phyloP scores from a whole-genome alignment of 35 echinoderm and acorn worm genomes.

The Heliocidaris tuberculata region DNA sequence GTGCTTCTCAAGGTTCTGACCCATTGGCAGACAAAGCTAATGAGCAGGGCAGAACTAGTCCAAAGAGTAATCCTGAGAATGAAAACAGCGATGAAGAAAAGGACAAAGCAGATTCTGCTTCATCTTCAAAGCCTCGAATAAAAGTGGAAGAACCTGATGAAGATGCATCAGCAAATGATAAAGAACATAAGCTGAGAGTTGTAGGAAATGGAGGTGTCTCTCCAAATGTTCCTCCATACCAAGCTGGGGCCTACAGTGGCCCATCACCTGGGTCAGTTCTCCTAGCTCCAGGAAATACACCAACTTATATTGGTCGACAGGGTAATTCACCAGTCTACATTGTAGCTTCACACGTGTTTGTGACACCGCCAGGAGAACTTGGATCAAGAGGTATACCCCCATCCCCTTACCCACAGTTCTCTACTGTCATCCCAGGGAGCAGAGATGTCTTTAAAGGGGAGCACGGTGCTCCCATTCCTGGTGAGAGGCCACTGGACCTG shows the following conservation, averaged over 20 bases:
- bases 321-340: constrained; percentile 42
- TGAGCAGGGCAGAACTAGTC: neutral
- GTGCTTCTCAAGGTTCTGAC: neutral
- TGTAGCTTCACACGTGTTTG: constrained; percentile 35
- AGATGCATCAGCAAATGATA: neutral
- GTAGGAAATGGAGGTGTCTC: neutral
- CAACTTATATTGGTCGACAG: constrained; percentile 38
- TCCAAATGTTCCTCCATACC: neutral
- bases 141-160: neutral
- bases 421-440: neutral
- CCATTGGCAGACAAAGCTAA: neutral
- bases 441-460: neutral
- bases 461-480: constrained; percentile 14
- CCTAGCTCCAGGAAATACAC: constrained; percentile 21
- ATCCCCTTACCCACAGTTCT: neutral
- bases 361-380: neutral
- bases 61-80: neutral
- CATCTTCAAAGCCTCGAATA: neutral
- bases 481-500: constrained; percentile 37
- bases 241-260: neutral
- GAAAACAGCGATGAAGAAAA: neutral
- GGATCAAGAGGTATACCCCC: neutral
- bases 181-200: neutral
- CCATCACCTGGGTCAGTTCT: constrained; percentile 1
- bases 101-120: neutral